Evolutionary conservation across 2,113 vertebrate species (phyloP), one percentile per base, ranked within the genome.

Genomic region (Sphaerodactylus townsendi): DNA sequence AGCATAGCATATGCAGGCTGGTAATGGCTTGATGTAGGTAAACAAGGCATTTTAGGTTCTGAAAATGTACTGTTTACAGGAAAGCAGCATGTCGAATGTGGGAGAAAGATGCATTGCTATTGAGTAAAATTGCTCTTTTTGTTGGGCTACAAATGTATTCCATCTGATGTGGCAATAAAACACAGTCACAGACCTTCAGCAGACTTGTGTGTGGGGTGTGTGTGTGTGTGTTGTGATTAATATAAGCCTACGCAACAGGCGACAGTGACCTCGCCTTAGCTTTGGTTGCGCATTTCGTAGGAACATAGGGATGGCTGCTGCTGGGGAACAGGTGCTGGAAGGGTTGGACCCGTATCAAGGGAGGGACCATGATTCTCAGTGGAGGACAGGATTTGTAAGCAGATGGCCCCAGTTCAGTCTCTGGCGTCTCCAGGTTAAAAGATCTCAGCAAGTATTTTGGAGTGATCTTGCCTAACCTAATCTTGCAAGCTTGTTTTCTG

Each of bases 141-240:
- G 44, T 68, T 83, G 37, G 46, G 85, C 84, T 87, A 62, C 68
- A 28, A 46, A 5, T 71, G 33, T 71, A 46, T 90, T 90, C 91
- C 81, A 53, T 81, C 13, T 0, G 1, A 72, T 33, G 0, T 0
- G 0, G 44, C 90, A 82, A 19, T 84, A 64, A 78, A 68, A 71
- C 44, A 65, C 33, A 85, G 30, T 56, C 28, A 41, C 37, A 39
- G 33, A 59, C 77, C 53, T 33, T 56, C 50, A 11, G 56, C 23
- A 15, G 15, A 66, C 7, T 3, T 37, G 23, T 37, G 56, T 66
- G 59, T 65, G 23, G 37, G 6, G 48, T 75, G 71, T 11, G 10
- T n/a, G n/a, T 28, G 50, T 66, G 59, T 65, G 23, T 50, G 6
- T 65, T 75, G 71, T 11, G 10, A 19, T 65, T 75, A 50, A 48